Conservation (phyloP, 2,888 invertebrate genomes). For the Mermis nigrescens region DNA sequence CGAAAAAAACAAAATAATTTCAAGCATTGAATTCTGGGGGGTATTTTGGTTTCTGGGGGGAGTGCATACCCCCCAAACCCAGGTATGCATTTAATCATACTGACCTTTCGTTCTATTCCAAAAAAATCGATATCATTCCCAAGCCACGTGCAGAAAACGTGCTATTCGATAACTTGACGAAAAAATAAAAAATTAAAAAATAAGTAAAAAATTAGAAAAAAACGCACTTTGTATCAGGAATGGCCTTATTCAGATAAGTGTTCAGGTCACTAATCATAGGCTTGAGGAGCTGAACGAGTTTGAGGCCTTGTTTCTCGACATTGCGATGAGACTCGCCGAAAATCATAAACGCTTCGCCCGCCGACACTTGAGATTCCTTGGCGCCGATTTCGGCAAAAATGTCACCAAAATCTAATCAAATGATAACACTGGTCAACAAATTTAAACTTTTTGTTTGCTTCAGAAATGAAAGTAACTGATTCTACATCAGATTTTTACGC, state of each 20-base stretch:
- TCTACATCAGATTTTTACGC: no score
- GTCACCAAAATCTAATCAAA: slow-evolving; percentile 74
- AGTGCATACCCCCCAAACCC: no score
- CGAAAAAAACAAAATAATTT: no score
- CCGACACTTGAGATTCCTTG: slow-evolving; percentile 77
- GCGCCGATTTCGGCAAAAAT: slow-evolving; percentile 83
- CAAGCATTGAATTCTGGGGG: no score
- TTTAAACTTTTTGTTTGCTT: neutral
- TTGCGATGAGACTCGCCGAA: slow-evolving; percentile 83
- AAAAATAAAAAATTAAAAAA: no score
- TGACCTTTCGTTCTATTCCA: no score
- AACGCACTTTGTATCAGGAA: slow-evolving; percentile 95
- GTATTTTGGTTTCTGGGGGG: no score
- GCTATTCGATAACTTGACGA: no score
- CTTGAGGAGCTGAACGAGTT: slow-evolving; percentile 50
- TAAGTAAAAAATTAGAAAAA: no score
- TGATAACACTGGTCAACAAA: neutral
- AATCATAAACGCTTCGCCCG: slow-evolving; percentile 78
- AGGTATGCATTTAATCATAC: no score
- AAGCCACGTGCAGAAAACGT: no score
- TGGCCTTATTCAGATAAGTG: slow-evolving; percentile 86
- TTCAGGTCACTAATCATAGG: slow-evolving; percentile 79
- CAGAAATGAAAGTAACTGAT: neutral
- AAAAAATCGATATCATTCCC: no score
- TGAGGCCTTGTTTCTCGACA: slow-evolving; percentile 70